A percentile compares a stretch with the other conserved stretches of the same genome.
Evolutionary conservation across 2,113 vertebrate species (phyloP).

Genomic region (Pterocles orientalis): DNA sequence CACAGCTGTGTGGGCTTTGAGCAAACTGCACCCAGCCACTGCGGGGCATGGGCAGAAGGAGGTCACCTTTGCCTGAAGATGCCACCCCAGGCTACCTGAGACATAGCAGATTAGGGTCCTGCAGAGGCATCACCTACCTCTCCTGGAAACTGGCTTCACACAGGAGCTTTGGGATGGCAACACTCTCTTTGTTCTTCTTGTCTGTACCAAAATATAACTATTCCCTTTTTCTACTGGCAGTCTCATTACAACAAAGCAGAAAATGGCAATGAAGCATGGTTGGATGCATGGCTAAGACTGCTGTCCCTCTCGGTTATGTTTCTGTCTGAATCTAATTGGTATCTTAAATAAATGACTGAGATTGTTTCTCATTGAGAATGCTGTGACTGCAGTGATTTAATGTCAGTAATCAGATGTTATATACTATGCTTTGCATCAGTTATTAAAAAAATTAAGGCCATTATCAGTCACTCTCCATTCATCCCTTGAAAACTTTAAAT

Average conservation of each 20-base stretch:
- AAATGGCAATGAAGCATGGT: not conserved
- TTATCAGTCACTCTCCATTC: not conserved
- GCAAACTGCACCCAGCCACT: not conserved
- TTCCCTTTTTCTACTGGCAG: not conserved
- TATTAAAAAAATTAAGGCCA: not conserved
- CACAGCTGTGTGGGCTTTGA: not conserved
- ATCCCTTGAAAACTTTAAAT: not conserved
- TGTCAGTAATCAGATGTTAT: not conserved
- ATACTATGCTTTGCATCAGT: not conserved
- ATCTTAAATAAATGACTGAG: not conserved
- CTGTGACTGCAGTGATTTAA: not conserved
- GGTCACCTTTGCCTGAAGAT: not conserved
- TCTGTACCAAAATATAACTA: not conserved
- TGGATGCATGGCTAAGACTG: not conserved
- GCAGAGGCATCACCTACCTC: not conserved
- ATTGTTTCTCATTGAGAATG: not conserved
- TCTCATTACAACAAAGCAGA: not conserved
- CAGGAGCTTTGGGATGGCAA: not conserved
- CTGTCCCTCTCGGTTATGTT: not conserved
- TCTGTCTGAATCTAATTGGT: slow-evolving; percentile 5
- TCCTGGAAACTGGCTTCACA: not conserved
- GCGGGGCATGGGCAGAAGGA: accelerated
- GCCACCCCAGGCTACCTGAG: not conserved
- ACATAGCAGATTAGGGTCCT: not conserved
- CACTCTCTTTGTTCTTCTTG: not conserved